Evolutionary conservation across 92 coral and sea anemone species (phyloP).

Genomic region (Paramuricea clavata): DNA sequence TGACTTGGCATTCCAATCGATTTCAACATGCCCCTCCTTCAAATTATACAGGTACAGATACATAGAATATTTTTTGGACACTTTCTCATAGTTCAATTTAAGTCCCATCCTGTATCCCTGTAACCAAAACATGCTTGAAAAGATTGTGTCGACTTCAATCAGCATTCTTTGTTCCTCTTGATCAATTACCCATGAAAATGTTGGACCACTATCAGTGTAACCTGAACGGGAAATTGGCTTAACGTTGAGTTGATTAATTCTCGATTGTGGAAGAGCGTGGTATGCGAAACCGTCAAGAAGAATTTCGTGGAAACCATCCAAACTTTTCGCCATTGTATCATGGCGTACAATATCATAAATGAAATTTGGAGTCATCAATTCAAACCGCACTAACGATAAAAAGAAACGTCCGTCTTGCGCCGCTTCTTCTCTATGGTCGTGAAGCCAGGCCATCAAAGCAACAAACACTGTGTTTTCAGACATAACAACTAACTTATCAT

Average conservation of each 20-base stretch:
- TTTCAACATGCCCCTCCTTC: neutral
- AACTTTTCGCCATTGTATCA: neutral
- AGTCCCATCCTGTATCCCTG: neutral
- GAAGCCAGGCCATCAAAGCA: neutral
- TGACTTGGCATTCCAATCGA: neutral
- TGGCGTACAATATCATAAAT: neutral
- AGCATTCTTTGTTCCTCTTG: neutral
- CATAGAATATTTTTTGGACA: neutral
- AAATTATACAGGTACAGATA: neutral
- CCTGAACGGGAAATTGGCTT: neutral
- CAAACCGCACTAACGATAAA: neutral
- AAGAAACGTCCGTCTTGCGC: neutral
- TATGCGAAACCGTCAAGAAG: neutral
- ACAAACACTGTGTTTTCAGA: conserved; percentile 11
- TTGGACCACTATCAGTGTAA: neutral
- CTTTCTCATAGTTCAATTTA: neutral
- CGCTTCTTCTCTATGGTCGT: neutral
- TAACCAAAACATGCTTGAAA: neutral
- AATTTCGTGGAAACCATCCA: neutral
- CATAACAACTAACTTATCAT: neutral
- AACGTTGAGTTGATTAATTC: neutral
- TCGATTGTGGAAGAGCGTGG: neutral
- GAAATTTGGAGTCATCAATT: neutral
- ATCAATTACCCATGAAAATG: conserved; percentile 34
- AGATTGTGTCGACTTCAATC: neutral